A percentile compares a stretch with the other conserved stretches of the same genome.
phyloP scores from a whole-genome alignment of 2,113 vertebrate species.

The Tursiops truncatus region DNA sequence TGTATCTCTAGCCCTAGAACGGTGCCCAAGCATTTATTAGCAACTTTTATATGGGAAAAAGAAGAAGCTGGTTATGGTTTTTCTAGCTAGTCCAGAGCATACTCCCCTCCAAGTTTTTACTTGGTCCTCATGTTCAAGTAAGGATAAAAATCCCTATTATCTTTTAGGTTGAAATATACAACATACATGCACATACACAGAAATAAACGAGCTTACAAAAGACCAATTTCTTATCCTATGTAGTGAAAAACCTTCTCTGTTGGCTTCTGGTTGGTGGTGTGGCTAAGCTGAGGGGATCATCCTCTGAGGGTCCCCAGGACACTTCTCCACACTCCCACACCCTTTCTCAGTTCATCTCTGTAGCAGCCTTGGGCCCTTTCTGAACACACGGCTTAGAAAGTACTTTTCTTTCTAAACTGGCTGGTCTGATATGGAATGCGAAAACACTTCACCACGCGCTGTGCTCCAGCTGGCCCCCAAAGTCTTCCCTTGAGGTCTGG shows the following conservation, averaged over 20 bases:
- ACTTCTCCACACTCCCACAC: not conserved
- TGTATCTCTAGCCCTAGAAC: not conserved
- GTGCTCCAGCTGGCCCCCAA: not conserved
- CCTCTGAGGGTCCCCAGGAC: not conserved
- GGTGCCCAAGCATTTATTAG: not conserved
- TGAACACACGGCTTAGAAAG: not conserved
- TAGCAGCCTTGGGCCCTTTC: not conserved
- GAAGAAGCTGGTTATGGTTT: not conserved
- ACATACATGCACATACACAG: not conserved
- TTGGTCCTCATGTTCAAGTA: not conserved
- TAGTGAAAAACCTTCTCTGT: not conserved
- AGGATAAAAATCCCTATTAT: not conserved
- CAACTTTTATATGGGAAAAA: not conserved
- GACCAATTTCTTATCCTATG: not conserved
- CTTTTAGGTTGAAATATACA: slow-evolving; percentile 20
- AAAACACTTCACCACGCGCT: not conserved
- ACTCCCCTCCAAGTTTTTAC: not conserved
- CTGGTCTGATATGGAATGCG: not conserved
- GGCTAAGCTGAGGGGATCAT: not conserved
- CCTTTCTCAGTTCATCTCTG: not conserved
- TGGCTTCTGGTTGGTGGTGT: not conserved
- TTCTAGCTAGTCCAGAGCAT: not conserved
- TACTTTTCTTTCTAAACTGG: not conserved
- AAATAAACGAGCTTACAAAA: not conserved
- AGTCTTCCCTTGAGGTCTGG: not conserved